phyloP scores from a whole-genome alignment of 2,797 vertebrate species.

The Pteronotus mesoamericanus region DNA sequence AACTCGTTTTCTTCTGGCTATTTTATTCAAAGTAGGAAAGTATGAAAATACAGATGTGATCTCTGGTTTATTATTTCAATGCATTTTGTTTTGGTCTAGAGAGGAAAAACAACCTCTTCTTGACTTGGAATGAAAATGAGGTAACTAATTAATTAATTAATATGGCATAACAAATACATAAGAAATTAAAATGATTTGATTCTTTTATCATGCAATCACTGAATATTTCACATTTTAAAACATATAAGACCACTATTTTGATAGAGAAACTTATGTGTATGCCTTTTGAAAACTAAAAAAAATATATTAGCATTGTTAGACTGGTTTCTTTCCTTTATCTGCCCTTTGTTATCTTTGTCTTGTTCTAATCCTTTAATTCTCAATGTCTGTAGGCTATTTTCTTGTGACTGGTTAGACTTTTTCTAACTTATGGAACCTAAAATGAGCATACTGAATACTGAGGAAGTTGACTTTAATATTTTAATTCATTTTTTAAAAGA shows the following conservation, averaged over 20 bases:
- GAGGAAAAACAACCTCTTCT: not conserved
- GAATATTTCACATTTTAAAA: slow-evolving; percentile 36
- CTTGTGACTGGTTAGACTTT: not conserved
- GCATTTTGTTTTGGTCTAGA: slow-evolving; percentile 2
- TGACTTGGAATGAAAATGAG: not conserved
- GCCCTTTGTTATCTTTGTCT: slow-evolving; percentile 4
- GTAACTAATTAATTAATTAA: slow-evolving; percentile 7
- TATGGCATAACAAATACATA: not conserved
- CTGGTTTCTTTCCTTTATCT: not conserved
- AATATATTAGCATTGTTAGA: not conserved
- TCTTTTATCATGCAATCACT: not conserved
- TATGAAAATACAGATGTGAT: slow-evolving; percentile 39
- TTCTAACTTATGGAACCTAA: not conserved
- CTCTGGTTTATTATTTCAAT: slow-evolving; percentile 6
- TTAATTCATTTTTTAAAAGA: not conserved
- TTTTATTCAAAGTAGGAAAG: slow-evolving; percentile 16
- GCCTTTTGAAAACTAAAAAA: slow-evolving; percentile 25
- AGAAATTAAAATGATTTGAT: not conserved
- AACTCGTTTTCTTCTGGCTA: slow-evolving; percentile 24
- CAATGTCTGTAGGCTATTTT: not conserved
- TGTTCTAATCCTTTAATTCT: slow-evolving; percentile 5
- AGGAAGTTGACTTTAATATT: not conserved
- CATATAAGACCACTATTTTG: not conserved
- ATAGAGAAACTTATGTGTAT: not conserved
- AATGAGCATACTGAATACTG: not conserved